These are phyloP conservation scores for Drosophila greeni DNA, from an alignment of 2,888 invertebrate genomes.

Conservation along the genomic window DNA sequence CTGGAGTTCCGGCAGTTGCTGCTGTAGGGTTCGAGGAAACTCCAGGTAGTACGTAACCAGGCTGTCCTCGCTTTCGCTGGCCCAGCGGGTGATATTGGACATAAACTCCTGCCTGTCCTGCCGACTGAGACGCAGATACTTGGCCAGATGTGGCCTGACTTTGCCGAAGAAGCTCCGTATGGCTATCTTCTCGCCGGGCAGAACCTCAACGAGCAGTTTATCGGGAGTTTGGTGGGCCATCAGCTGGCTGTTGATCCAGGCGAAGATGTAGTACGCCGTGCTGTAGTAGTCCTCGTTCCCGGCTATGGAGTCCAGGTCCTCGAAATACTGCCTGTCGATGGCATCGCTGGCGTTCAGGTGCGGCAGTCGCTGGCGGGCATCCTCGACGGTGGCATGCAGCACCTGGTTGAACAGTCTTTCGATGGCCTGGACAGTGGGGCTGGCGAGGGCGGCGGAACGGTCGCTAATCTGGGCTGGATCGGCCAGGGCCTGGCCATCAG, in stretches of 20 bases:
- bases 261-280: slow-evolving; percentile 53
- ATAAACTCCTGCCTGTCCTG: slow-evolving; percentile 40
- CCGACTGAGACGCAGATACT: slow-evolving; percentile 35
- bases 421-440: slow-evolving; percentile 32
- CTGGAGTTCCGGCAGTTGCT: slow-evolving; percentile 47
- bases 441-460: background rate
- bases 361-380: slow-evolving; percentile 16
- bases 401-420: slow-evolving; percentile 55
- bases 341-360: slow-evolving; percentile 31
- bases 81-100: slow-evolving; percentile 43
- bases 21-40: slow-evolving; percentile 44
- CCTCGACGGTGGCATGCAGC: slow-evolving; percentile 37
- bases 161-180: slow-evolving; percentile 51
- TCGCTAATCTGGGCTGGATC: slow-evolving; percentile 11
- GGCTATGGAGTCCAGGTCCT: slow-evolving; percentile 37
- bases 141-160: slow-evolving; percentile 18
- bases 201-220: slow-evolving; percentile 37
- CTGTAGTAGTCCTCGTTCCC: slow-evolving; percentile 50
- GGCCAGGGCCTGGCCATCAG: slow-evolving; percentile 27
- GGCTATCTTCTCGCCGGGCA: slow-evolving; percentile 52
- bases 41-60: slow-evolving; percentile 41
- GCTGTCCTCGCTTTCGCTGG: slow-evolving; percentile 37
- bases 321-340: slow-evolving; percentile 53
- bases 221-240: slow-evolving; percentile 28
- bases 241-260: slow-evolving; percentile 42